Percentiles rank a stretch among this genome's conserved stretches.
These are phyloP conservation scores for Thomomys bottae DNA, from an alignment of 2,113 vertebrate genomes.

Conservation along the genomic window DNA sequence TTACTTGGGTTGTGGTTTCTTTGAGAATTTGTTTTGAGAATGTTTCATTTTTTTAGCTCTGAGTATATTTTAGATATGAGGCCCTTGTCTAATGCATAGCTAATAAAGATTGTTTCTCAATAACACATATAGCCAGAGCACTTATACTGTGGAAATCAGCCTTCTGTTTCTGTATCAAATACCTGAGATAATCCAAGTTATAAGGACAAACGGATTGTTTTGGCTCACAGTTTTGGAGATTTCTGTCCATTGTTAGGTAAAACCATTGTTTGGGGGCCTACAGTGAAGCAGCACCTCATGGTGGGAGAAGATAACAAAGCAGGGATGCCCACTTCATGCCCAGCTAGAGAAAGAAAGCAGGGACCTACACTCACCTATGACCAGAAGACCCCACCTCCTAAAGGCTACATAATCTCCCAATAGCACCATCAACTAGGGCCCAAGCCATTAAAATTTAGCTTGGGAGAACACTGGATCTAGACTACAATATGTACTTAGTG, in stretches of 20 bases:
- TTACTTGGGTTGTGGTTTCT: too few relatives aligned
- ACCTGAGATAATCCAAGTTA: neutral
- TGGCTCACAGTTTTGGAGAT: neutral
- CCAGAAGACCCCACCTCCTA: neutral
- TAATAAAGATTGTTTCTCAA: too few relatives aligned
- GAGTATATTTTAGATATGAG: too few relatives aligned
- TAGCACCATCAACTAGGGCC: neutral
- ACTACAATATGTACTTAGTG: accelerated
- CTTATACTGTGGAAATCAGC: neutral
- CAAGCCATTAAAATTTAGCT: too few relatives aligned
- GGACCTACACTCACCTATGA: neutral
- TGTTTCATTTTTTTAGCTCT: too few relatives aligned
- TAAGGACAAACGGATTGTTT: neutral
- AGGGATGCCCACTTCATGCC: neutral
- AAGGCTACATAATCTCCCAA: neutral
- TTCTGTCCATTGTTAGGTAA: neutral
- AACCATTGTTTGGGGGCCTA: neutral
- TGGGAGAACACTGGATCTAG: too few relatives aligned
- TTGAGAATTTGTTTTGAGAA: too few relatives aligned
- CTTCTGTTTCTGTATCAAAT: neutral
- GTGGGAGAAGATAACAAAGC: neutral
- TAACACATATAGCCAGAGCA: too few relatives aligned
- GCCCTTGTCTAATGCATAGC: too few relatives aligned
- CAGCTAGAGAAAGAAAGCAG: neutral
- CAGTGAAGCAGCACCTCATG: neutral